Evolutionary conservation across 1,140 invertebrate genomes (phyloP), one percentile per base, ranked within the genome.

Genomic region (Delia radicum): DNA sequence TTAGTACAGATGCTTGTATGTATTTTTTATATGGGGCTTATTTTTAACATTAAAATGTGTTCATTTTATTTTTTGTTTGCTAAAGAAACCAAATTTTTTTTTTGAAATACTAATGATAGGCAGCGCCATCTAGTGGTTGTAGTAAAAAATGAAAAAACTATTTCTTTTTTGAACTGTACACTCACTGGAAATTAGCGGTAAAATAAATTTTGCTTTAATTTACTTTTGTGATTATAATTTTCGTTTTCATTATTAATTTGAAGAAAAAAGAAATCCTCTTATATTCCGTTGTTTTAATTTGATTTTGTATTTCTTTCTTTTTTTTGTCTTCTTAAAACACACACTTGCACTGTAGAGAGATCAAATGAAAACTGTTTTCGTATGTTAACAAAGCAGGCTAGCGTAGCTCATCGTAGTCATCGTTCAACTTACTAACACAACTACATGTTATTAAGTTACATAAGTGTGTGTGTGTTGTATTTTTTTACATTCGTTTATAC

Each of bases 311-410:
- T 42, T 42, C 62, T 65, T 28, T 3, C 24, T 13, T 33, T 33
- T n/a, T 3, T 33, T 69, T 29, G 67, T 71, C 29, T 72, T 75
- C 62, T 42, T 18, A 69, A 71, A 67, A 72, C 74, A 75, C 74
- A 75, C 74, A 71, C 74, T 67, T 71, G 65, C 31, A 71, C 74
- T 67, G 46, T 31, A 61, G 65, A 48, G 69, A 75, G 74, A 71
- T 71, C 74, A 72, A 75, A 75, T 48, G 74, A 75, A 71, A 75
- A 75, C 74, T 75, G 74, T 71, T 71, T 37, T 71, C 46, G 71
- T 73, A 26, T 73, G 21, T 42, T 73, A 48, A 27, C 46, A 46
- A 28, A 73, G 71, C 71, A 73, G 71, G 71, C 71, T 42, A 46
- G 24, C 18, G 46, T 46, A 55, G 71, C 65, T 33, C 18, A 37